Evolutionary conservation across 2,888 invertebrate species (phyloP).

Genomic region (Netelia virgata): DNA sequence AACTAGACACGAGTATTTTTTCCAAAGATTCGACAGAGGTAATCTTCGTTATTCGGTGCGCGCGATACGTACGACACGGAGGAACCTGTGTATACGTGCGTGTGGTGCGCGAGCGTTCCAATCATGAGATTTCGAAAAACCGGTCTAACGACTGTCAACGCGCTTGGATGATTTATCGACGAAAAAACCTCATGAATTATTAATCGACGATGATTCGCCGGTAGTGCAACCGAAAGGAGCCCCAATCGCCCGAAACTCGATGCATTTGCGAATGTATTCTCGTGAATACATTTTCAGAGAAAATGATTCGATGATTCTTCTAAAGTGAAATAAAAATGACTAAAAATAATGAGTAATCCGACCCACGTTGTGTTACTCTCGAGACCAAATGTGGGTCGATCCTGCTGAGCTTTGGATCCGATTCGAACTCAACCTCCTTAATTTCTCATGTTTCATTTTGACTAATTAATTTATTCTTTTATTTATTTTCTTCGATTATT

Average conservation of each 20-base stretch:
- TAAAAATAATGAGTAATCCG: too few species aligned
- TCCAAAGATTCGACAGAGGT: neutral
- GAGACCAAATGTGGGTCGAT: too few species aligned
- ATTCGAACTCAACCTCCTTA: too few species aligned
- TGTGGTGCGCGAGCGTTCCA: conserved; percentile 32
- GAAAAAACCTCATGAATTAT: conserved; percentile 38
- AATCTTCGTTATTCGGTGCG: conserved; percentile 1
- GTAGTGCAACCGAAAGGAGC: conserved; percentile 14
- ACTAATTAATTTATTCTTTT: too few species aligned
- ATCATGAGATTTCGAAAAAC: conserved; percentile 61
- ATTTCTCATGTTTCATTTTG: too few species aligned
- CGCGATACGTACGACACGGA: neutral
- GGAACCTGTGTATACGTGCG: neutral
- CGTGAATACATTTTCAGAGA: neutral
- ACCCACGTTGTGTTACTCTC: too few species aligned
- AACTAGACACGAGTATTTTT: neutral
- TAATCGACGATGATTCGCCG: conserved; percentile 42
- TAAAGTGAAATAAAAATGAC: too few species aligned
- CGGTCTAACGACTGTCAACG: conserved; percentile 52
- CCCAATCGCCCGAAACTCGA: neutral
- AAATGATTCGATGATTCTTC: neutral
- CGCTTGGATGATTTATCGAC: conserved; percentile 25
- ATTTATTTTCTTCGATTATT: too few species aligned
- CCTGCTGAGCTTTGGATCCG: too few species aligned
- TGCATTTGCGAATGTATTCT: neutral